Evolutionary conservation across 2,888 invertebrate genomes (phyloP).

Genomic region (Lydus trimaculatus): DNA sequence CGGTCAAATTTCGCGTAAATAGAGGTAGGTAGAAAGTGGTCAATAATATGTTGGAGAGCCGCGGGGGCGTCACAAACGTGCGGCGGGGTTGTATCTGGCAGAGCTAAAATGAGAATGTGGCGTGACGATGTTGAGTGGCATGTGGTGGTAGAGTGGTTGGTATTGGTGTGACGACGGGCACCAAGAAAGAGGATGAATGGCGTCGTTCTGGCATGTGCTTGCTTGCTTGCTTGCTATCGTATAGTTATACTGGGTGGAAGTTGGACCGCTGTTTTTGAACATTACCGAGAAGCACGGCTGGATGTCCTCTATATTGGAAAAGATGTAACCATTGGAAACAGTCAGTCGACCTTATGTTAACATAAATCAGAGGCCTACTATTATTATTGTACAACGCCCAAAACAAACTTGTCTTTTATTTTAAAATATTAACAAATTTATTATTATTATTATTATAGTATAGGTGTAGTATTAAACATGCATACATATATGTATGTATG

Average conservation of each 20-base stretch:
- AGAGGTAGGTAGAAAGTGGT: conserved; percentile 23
- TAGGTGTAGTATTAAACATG: no score
- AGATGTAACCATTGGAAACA: conserved; percentile 35
- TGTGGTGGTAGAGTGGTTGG: conserved; percentile 20
- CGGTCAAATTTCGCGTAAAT: conserved; percentile 21
- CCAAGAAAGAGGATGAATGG: conserved; percentile 29
- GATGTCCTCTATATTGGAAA: conserved; percentile 27
- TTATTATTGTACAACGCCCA: neutral
- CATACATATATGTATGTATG: no score
- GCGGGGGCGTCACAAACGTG: conserved; percentile 9
- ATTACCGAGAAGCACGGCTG: conserved; percentile 32
- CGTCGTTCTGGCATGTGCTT: conserved; percentile 38
- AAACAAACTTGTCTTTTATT: neutral
- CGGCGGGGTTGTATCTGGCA: conserved; percentile 13
- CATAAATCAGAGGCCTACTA: conserved; percentile 30
- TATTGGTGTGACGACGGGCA: conserved; percentile 20
- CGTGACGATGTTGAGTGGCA: conserved; percentile 29
- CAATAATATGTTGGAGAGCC: conserved; percentile 25
- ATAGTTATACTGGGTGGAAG: conserved; percentile 16
- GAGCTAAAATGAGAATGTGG: conserved; percentile 31
- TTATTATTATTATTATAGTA: no score
- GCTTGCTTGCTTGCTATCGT: no score
- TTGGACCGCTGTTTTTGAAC: conserved; percentile 5
- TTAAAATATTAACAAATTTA: no score
- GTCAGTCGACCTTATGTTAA: conserved; percentile 20